Evolutionary conservation across 2,797 vertebrate genomes (phyloP), one percentile per base, ranked within the genome.

Genomic region (Anomalospiza imberbis): DNA sequence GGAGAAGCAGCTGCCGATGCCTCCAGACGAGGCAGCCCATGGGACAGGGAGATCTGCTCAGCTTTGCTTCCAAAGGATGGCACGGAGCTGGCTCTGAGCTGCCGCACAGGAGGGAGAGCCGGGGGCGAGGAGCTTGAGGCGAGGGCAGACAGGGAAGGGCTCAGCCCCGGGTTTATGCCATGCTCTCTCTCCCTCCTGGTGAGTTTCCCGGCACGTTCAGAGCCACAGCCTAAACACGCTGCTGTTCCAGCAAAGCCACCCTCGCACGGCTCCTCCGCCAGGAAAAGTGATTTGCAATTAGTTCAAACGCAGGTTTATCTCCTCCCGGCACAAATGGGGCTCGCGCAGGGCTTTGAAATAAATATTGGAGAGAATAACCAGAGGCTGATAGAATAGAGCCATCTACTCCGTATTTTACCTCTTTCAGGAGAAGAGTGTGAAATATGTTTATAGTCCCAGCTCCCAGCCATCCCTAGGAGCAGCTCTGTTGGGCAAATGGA

Each of bases 381-480:
- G 86, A 40, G 67, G 77, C 62, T 57, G 91, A 73, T 78, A 29
- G 70, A 89, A 94, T 85, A 79, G 82, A 91, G 92, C 57, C 20
- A 3, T 89, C 93, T 55, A 24, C 91, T 75, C 62, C 2, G 14
- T 95, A 58, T 85, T 95, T 95, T 57, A 91, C 91, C 77, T 82
- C 75, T 87, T 65, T 53, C 36, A 50, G 68, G 78, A 82, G 91
- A 70, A 67, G 71, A 20, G 54, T 18, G 71, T 94, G 87, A 95
- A 96, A 94, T 95, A 95, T 7, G 7, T 91, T 93, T 94, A 91
- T 91, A 68, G 94, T 40, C 78, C 78, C 88, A 58, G 58, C 85
- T 95, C 79, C 80, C 58, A 88, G 66, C 78, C 84, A 6, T 53
- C 60, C 75, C 57, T 2, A 12, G 81, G 78, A 95, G 91, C 4